These are phyloP conservation scores for Apamea crenata DNA, from an alignment of 2,888 invertebrate genomes.

Conservation along the genomic window DNA sequence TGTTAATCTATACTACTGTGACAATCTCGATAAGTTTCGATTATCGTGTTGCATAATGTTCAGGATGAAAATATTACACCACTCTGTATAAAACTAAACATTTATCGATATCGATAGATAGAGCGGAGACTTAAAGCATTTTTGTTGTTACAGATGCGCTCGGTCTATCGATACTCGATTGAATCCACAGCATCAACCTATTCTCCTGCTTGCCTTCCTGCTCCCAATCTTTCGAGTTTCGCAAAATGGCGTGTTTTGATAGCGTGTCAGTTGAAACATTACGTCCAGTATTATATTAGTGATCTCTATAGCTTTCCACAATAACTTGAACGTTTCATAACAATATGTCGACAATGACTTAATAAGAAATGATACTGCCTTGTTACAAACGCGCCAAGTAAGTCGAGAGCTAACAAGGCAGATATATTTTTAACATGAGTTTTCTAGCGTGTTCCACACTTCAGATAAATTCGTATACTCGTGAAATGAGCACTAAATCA, in stretches of 20 bases:
- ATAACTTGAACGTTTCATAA: slow-evolving; percentile 34
- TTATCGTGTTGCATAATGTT: slow-evolving; percentile 82
- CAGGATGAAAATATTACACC: slow-evolving; percentile 75
- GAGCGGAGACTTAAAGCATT: slow-evolving; percentile 45
- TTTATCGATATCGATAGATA: slow-evolving; percentile 50
- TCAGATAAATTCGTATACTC: slow-evolving; percentile 58
- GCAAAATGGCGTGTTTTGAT: slow-evolving; percentile 30
- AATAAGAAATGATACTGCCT: slow-evolving; percentile 22
- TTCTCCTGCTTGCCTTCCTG: no score
- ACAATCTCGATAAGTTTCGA: slow-evolving; percentile 82
- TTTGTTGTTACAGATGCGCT: slow-evolving; percentile 31
- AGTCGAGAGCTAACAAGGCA: slow-evolving; percentile 9
- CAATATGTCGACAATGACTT: slow-evolving; percentile 17
- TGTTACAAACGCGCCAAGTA: slow-evolving; percentile 16
- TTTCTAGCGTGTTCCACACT: slow-evolving; percentile 23
- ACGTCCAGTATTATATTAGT: slow-evolving; percentile 30
- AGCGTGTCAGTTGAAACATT: slow-evolving; percentile 42
- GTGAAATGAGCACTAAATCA: slow-evolving; percentile 39
- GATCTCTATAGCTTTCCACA: slow-evolving; percentile 27
- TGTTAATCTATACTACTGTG: slow-evolving; percentile 87
- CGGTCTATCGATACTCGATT: slow-evolving; percentile 44
- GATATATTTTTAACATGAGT: slow-evolving; percentile 4
- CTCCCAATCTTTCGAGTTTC: slow-evolving; percentile 40
- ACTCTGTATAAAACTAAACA: slow-evolving; percentile 58
- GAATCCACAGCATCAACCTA: slow-evolving; percentile 46